Conservation (phyloP, 2,113 vertebrate species). For the Mesembrinibis cayennensis region DNA sequence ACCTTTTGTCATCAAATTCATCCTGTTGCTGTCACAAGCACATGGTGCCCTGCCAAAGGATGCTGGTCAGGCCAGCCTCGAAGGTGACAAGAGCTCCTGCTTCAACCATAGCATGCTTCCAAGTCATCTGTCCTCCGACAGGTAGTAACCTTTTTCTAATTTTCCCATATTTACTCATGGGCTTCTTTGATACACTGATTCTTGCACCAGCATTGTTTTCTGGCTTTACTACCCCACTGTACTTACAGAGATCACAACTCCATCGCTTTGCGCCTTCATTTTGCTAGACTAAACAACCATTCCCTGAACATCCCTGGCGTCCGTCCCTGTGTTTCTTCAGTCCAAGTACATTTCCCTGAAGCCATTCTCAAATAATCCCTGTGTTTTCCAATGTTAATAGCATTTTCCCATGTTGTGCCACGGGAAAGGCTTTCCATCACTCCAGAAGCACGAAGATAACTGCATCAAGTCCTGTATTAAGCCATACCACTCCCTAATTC, state of each 20-base stretch:
- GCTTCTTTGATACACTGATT: not conserved
- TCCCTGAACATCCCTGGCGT: not conserved
- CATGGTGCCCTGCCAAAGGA: not conserved
- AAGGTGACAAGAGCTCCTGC: not conserved
- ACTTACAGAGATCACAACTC: not conserved
- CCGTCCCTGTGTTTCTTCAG: not conserved
- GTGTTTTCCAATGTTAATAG: not conserved
- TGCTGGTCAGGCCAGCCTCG: not conserved
- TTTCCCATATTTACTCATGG: not conserved
- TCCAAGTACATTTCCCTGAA: not conserved
- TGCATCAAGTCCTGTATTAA: not conserved
- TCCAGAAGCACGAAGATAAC: not conserved
- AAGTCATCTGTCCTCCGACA: not conserved
- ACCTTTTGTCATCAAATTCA: not conserved
- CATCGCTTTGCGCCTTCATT: not conserved
- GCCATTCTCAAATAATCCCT: not conserved
- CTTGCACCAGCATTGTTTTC: not conserved
- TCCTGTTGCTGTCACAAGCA: not conserved
- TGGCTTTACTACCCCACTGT: not conserved
- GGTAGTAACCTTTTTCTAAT: not conserved
- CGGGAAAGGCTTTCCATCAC: not conserved
- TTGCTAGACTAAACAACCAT: not conserved
- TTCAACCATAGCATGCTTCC: not conserved
- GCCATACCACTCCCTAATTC: not conserved
- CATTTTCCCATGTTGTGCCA: not conserved